phyloP scores from a whole-genome alignment of 2,888 invertebrate genomes.

The Dolomedes plantarius region DNA sequence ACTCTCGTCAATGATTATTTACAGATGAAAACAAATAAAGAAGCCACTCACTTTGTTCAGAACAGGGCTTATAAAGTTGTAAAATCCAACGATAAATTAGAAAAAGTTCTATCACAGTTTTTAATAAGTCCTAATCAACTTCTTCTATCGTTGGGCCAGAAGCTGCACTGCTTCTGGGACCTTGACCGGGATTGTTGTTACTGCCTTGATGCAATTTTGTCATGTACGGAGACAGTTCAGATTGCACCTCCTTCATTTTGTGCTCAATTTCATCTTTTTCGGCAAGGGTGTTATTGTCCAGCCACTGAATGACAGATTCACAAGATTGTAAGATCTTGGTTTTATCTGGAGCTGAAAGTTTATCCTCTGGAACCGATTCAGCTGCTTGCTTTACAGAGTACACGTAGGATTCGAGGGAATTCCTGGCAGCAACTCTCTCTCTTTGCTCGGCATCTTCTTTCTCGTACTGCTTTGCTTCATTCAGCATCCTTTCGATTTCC shows the following conservation, averaged over 20 bases:
- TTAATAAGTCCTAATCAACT: too few relatives aligned
- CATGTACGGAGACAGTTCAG: constrained; percentile 89
- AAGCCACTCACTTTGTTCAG: too few relatives aligned
- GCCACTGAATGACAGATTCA: too few relatives aligned
- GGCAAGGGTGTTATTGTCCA: constrained; percentile 87
- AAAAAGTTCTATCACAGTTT: too few relatives aligned
- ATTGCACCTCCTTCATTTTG: too few relatives aligned
- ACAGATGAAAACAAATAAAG: too few relatives aligned
- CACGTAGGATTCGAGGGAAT: constrained; percentile 84
- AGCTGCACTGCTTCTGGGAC: background rate
- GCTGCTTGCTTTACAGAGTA: constrained; percentile 83
- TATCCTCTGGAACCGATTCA: constrained; percentile 77
- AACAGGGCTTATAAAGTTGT: too few relatives aligned
- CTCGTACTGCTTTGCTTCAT: constrained; percentile 88
- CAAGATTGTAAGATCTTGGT: constrained; percentile 79
- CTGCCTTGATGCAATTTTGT: constrained; percentile 77
- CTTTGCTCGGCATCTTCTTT: constrained; percentile 84
- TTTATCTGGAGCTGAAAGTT: constrained; percentile 83
- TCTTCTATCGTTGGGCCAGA: constrained; percentile 10
- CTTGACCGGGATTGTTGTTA: background rate
- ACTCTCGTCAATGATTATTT: too few relatives aligned
- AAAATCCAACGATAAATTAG: too few relatives aligned
- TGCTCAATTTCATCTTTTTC: constrained; percentile 87
- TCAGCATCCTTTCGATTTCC: too few relatives aligned
- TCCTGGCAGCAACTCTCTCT: constrained; percentile 83